These are phyloP conservation scores for Lepeophtheirus salmonis DNA, from an alignment of 1,140 invertebrate genomes.

Conservation along the genomic window DNA sequence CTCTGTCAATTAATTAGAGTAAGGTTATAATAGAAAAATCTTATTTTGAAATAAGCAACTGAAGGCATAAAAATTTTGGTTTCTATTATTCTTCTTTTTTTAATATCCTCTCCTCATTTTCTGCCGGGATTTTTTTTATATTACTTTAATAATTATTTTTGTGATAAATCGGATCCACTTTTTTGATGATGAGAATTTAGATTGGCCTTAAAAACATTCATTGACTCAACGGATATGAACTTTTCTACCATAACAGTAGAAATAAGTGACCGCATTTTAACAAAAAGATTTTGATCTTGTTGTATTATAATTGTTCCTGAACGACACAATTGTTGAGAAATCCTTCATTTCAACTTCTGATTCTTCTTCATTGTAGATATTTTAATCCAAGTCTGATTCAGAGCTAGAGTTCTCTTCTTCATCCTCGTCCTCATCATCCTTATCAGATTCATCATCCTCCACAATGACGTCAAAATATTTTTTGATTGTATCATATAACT, in stretches of 20 bases:
- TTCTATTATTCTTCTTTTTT: too few relatives aligned
- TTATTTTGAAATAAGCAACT: too few relatives aligned
- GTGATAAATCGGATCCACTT: neutral
- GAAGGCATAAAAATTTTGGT: too few relatives aligned
- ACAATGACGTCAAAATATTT: conserved; percentile 17
- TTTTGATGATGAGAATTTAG: neutral
- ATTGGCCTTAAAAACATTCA: neutral
- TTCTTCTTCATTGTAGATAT: neutral
- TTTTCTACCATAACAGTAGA: neutral
- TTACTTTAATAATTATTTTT: too few relatives aligned
- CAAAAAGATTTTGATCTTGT: neutral
- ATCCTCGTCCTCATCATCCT: too few relatives aligned
- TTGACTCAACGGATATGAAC: neutral
- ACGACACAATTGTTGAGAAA: neutral
- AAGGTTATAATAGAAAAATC: too few relatives aligned
- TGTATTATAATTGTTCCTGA: too few relatives aligned
- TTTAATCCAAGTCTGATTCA: too few relatives aligned
- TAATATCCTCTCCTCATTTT: too few relatives aligned
- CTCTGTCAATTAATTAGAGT: too few relatives aligned
- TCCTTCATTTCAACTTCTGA: neutral
- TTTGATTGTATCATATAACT: conserved; percentile 15
- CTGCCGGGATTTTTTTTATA: too few relatives aligned
- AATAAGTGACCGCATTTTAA: neutral
- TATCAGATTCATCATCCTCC: conserved; percentile 10
- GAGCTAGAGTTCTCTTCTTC: too few relatives aligned